phyloP scores from a whole-genome alignment of 2,113 vertebrate species.

The Apodemus sylvaticus region DNA sequence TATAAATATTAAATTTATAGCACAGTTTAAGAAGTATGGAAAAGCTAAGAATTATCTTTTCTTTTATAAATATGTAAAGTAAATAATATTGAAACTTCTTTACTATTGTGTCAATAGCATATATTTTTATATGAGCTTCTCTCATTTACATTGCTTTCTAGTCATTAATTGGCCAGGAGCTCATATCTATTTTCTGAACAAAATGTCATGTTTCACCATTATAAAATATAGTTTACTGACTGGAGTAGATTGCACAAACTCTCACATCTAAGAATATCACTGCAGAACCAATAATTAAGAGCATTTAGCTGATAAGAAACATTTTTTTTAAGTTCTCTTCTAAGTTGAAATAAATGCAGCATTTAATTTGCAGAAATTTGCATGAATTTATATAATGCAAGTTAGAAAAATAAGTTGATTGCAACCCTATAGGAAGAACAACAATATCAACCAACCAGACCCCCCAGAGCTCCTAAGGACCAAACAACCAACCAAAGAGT shows the following conservation, averaged over 20 bases:
- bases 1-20: not conserved
- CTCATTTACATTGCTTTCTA: not conserved
- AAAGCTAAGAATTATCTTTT: not conserved
- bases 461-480: too few species aligned
- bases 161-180: not conserved
- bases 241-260: not conserved
- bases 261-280: not conserved
- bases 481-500: too few species aligned
- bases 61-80: not conserved
- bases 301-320: not conserved
- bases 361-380: constrained; percentile 13
- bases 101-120: not conserved
- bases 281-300: not conserved
- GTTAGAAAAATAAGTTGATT: not conserved
- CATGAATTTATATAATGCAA: not conserved
- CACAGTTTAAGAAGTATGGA: not conserved
- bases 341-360: not conserved
- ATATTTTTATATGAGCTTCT: not conserved
- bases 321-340: not conserved
- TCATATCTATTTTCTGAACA: not conserved
- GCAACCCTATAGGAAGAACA: too few species aligned
- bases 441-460: too few species aligned
- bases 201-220: not conserved
- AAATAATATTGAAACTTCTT: not conserved
- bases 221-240: not conserved